Base-by-base conservation (phyloP, 2,113 vertebrate species). In the Menidia beryllina region DNA sequence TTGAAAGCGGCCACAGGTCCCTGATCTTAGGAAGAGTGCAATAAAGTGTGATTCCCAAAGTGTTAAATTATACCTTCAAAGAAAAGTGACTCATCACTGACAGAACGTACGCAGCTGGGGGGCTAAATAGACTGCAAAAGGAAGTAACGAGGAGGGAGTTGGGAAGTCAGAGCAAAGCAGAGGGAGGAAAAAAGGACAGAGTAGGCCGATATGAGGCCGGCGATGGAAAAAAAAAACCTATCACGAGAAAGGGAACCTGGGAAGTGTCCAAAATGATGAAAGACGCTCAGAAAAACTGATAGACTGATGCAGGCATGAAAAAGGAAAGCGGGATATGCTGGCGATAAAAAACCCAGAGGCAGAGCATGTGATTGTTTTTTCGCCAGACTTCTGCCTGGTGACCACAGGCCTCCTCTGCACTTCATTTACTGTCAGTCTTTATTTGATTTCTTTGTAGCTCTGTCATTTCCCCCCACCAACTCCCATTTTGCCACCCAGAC, bases 381-480 rank as follows among this genome's bases (percentile, higher is more conserved):
- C 66, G 45, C 43, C 52, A 62, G 77, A 76, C 75, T 81, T 67
- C 38, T 80, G 61, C 62, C 53, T 54, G 12, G 63, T 79, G 86
- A 86, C 88, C 83, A 66, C 83, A 78, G 78, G 56, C 82, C 66
- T 75, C 47, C 72, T 75, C 77, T 75, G 69, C 70, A 84, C 77
- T 77, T 70, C 65, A 66, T 87, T 85, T 81, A 75, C 71, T 82
- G 83, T 79, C 81, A 43, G 48, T 69, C 39, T 86, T 87, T 82
- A 87, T 90, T 86, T 76, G 72, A 89, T 89, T 86, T 82, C 67
- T 83, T 73, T 76, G 25, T 57, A 36, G 65, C 12, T 20, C 78
- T 64, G 72, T 85, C 77, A 47, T 68, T 25, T 25, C 15, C 51
- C 7, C 23, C 77, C 52, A 45, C 23, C 54, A 34, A 55, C 66